Base-by-base conservation (phyloP, 1,140 invertebrate genomes). In the Chironomus striatipennis region DNA sequence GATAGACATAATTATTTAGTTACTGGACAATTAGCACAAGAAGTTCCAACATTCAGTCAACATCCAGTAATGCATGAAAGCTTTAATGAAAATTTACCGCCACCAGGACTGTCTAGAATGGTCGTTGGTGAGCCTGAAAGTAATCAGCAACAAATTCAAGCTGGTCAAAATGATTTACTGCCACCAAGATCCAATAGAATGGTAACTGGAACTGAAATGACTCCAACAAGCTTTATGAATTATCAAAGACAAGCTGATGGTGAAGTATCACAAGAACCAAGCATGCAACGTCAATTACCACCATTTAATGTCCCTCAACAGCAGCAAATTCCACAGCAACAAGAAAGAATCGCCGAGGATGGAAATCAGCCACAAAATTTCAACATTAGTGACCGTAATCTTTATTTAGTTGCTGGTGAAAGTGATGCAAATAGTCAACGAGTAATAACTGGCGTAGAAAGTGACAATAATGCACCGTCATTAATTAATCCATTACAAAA, bases 1-100 rank as follows among this genome's bases (percentile, higher is more conserved):
- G 88, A 90, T 78, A 83, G 90, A 75, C 90, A 90, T 78, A 88
- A 90, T 79, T 91, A 90, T 80, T 80, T 91, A 74, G 89, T 90
- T 81, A 91, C 89, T 7, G 89, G 88, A 9, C 89, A 90, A 77
- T 80, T 91, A 17, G 88, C 88, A 2, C 87, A 87, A 77, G 83
- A 83, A 4, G 24, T 77, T 79, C 67, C 74, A 79, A 73, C 43
- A 75, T 77, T 72, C 72, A 42, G 72, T 21, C 24, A 74, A 75
- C 57, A 72, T 34, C 80, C 21, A 76, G 77, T 4, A 79, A 79
- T 73, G 24, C 18, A 47, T 65, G 43, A 20, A 34, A 73, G 65
- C 0, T 76, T 74, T 74, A 76, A 74, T 57, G 73, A 74, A 47
- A 42, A 81, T 21, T 77, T 85, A 73, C 88, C 88, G 21, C 88